phyloP scores from a whole-genome alignment of 1,140 invertebrate species.

The Drosophila murphyi region DNA sequence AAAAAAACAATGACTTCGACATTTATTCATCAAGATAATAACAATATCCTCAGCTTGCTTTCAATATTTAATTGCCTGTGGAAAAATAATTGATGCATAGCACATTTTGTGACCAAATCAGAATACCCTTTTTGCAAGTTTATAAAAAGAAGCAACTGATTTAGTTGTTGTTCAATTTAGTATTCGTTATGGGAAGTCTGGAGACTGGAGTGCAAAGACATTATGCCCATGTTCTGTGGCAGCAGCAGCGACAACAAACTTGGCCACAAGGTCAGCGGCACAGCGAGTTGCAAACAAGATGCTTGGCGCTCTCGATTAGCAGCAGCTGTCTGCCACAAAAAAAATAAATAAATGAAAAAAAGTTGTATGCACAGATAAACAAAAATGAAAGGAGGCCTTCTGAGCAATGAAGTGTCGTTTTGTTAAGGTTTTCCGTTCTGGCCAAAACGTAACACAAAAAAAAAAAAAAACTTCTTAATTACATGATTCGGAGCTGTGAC shows the following conservation, averaged over 20 bases:
- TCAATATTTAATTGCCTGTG: background rate
- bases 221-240: constrained; percentile 43
- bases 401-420: constrained; percentile 44
- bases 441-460: constrained; percentile 8
- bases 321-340: constrained; percentile 17
- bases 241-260: constrained; percentile 24
- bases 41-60: background rate
- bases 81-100: background rate
- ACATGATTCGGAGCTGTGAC: constrained; percentile 55
- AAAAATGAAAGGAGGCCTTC: constrained; percentile 61
- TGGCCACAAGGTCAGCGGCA: constrained; percentile 55
- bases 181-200: constrained; percentile 1
- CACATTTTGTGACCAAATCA: background rate
- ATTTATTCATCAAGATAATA: background rate
- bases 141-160: constrained; percentile 3
- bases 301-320: constrained; percentile 6
- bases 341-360: constrained; percentile 1
- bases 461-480: constrained; percentile 66
- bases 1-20: background rate
- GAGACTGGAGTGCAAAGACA: constrained; percentile 32
- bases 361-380: background rate
- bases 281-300: constrained; percentile 36
- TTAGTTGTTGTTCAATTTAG: background rate
- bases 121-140: background rate
- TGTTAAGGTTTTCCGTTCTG: constrained; percentile 55